These are phyloP conservation scores for Alcedo atthis DNA, from an alignment of 2,797 vertebrate genomes.

Conservation along the genomic window DNA sequence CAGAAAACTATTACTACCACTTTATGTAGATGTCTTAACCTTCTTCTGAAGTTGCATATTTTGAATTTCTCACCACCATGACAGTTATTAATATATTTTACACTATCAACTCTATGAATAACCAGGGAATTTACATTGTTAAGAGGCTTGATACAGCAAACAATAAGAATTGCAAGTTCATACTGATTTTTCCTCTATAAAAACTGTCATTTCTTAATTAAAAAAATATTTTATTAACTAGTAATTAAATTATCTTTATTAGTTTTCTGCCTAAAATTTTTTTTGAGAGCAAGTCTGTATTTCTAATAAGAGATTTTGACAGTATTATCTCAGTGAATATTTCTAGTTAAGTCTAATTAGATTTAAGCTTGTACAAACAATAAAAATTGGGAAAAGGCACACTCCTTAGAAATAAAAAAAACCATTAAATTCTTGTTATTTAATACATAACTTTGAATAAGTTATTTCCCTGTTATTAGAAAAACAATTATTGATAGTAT, in stretches of 20 bases:
- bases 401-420: neutral
- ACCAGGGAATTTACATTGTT: neutral
- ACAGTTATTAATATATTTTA: neutral
- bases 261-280: neutral
- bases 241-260: neutral
- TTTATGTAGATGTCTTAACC: neutral
- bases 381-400: neutral
- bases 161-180: neutral
- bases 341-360: neutral
- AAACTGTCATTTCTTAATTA: neutral
- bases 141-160: neutral
- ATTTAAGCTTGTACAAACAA: neutral
- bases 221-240: neutral
- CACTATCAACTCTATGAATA: neutral
- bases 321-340: neutral
- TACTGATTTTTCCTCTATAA: neutral
- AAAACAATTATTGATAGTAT: neutral
- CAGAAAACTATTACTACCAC: neutral
- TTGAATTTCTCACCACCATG: neutral
- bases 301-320: neutral
- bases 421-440: neutral
- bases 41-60: neutral
- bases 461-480: neutral
- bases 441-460: neutral
- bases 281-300: neutral